Base-by-base conservation (phyloP, 1,140 invertebrate species). In the Meteorus sp. region DNA sequence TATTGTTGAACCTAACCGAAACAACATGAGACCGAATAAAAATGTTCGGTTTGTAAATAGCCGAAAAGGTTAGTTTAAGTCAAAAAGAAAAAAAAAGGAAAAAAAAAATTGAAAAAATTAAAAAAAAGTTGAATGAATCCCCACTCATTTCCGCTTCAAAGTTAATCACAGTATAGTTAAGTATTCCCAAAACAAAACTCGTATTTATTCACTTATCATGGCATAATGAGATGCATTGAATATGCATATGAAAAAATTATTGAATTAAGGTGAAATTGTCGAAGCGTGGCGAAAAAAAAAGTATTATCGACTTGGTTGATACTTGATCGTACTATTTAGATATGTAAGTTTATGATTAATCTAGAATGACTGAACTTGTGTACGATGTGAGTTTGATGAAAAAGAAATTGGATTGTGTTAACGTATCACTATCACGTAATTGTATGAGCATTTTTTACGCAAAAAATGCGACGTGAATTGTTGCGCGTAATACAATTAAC, bases 201-300 rank as follows among this genome's bases (percentile, higher is more conserved):
- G 25, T 37, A 37, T 37, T 11, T n/a, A 58, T 66, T 68, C 69
- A 70, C 67, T 68, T 70, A 70, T 59, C 54, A 67, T 61, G 58
- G 61, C 53, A 44, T 59, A 60, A 44, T 51, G 61, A 68, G 64
- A 2, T 39, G 63, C 64, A 67, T 66, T 66, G 66, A 66, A 68
- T 65, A 64, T 68, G 61, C 65, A 62, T 61, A 55, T 62, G 20
- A 60, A 52, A 67, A 57, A 23, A 31, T 22, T 31, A 22, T 31
- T 48, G 33, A 56, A 48, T 23, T 37, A 39, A 25, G 22, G 50
- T 41, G 23, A 33, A 61, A 37, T 43, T 31, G 22, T 59, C 50
- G 37, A 48, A 37, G 29, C 15, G 8, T 11, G 13, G 15, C 15
- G 7, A 41, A 41, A 41, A 41, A 41, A 44, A 44, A 51, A 4